A percentile compares a stretch with the other conserved stretches of the same genome.
phyloP scores from a whole-genome alignment of 92 coral and sea anemone species.

The Heliopora coerulea region DNA sequence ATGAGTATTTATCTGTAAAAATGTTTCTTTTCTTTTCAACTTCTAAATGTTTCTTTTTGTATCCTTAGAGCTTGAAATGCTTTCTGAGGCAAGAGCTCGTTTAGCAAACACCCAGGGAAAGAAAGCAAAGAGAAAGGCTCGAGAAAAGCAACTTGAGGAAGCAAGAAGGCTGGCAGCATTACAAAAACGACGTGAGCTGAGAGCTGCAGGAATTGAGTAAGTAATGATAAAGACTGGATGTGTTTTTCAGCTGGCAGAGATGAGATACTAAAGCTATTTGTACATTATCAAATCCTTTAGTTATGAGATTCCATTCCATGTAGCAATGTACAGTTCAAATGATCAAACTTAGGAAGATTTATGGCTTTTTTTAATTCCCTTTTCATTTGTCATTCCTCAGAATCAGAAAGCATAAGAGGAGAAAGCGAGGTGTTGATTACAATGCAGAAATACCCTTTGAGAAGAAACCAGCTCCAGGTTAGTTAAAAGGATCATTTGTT shows the following conservation, averaged over 20 bases:
- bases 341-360: no score
- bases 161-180: constrained; percentile 96
- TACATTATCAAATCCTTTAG: no score
- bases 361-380: neutral
- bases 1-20: no score
- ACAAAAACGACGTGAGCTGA: constrained; percentile 88
- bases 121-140: constrained; percentile 94
- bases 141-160: constrained; percentile 97
- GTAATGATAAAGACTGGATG: no score
- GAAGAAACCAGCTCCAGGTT: constrained; percentile 85
- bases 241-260: no score
- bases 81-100: constrained; percentile 99
- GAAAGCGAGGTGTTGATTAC: constrained; percentile 89
- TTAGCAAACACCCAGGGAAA: constrained; percentile 98
- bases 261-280: no score
- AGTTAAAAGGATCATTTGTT: no score
- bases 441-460: constrained; percentile 99
- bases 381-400: constrained; percentile 36
- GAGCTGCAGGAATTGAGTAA: constrained; percentile 99
- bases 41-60: neutral
- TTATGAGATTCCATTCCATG: no score
- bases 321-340: no score
- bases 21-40: no score
- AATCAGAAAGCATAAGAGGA: constrained; percentile 73
- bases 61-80: constrained; percentile 82